Evolutionary conservation across 1,140 invertebrate species (phyloP).

Genomic region (Cardiocondyla obscurior): DNA sequence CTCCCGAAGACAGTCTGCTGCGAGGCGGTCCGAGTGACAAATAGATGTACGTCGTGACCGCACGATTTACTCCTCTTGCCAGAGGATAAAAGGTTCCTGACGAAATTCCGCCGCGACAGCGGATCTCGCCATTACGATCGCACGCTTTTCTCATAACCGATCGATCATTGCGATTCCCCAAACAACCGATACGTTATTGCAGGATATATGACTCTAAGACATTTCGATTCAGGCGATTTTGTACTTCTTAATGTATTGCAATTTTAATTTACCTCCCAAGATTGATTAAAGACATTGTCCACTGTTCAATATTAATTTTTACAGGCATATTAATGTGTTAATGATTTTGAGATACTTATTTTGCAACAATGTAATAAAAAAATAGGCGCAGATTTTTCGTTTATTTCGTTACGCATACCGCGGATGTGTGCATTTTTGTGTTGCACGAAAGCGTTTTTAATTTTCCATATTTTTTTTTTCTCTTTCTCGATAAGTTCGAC

Average conservation of each 20-base stretch:
- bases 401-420: background rate
- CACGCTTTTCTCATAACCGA: conserved; percentile 59
- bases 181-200: background rate
- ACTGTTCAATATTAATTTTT: background rate
- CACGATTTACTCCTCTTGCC: conserved; percentile 67
- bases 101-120: conserved; percentile 69
- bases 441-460: conserved; percentile 55
- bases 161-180: conserved; percentile 9
- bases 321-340: background rate
- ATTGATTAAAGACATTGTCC: background rate
- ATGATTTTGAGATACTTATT: background rate
- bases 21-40: conserved; percentile 70
- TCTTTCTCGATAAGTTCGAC: conserved; percentile 73
- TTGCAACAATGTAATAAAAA: background rate
- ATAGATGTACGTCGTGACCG: conserved; percentile 72
- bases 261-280: too few relatives aligned
- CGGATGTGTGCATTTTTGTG: background rate
- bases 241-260: too few relatives aligned
- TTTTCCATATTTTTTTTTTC: conserved; percentile 62
- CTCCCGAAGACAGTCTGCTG: conserved; percentile 54
- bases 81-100: conserved; percentile 71
- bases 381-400: too few relatives aligned
- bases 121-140: conserved; percentile 42
- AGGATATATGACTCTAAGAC: too few relatives aligned
- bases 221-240: too few relatives aligned